A percentile compares a stretch with the other conserved stretches of the same genome.
Evolutionary conservation across 2,113 vertebrate species (phyloP).

Genomic region (Mionectes macconnelli): DNA sequence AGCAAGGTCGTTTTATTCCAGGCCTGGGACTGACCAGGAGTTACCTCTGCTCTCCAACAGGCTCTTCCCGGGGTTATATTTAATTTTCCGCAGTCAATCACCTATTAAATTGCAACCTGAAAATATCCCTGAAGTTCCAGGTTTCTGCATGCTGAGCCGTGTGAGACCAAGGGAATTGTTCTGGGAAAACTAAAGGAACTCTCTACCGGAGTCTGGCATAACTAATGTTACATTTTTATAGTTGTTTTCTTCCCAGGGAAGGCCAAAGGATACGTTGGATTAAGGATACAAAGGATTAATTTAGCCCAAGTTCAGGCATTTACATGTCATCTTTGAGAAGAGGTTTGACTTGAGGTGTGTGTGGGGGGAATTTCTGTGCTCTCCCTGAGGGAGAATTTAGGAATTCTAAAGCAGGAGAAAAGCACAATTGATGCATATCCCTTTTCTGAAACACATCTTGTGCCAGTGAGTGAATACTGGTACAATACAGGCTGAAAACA

Average conservation of each 20-base stretch:
- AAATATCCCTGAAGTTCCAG: constrained; percentile 33
- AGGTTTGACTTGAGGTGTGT: neutral
- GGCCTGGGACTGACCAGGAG: neutral
- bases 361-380: neutral
- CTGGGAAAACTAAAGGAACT: neutral
- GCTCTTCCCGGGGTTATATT: constrained; percentile 30
- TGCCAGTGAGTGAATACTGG: neutral
- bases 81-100: constrained; percentile 17
- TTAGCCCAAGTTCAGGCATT: neutral
- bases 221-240: neutral
- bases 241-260: neutral
- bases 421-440: neutral
- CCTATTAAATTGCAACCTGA: constrained; percentile 36
- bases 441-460: neutral
- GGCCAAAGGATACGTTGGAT: neutral
- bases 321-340: neutral
- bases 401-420: neutral
- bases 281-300: neutral
- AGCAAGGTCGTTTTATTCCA: neutral
- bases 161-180: constrained; percentile 29
- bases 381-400: neutral
- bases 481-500: neutral
- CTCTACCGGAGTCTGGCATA: neutral
- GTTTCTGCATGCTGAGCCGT: neutral
- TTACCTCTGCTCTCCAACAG: neutral